Evolutionary conservation across 2,113 vertebrate genomes (phyloP).

Genomic region (Saguinus imperator): DNA sequence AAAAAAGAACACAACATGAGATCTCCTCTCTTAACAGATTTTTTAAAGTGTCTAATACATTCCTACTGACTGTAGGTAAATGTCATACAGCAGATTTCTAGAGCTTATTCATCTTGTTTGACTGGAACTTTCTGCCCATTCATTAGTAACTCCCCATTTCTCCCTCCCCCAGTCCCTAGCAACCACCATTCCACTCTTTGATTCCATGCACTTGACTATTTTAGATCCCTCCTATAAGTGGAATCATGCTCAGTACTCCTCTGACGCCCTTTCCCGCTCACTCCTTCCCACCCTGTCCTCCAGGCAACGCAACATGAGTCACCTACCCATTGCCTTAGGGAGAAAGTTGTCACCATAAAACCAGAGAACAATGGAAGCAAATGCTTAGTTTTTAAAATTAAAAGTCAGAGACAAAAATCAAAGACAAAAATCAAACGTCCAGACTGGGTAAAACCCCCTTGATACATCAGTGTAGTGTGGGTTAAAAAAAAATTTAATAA

Average conservation of each 20-base stretch:
- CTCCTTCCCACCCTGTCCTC: background rate
- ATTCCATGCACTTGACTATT: background rate
- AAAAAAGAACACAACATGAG: background rate
- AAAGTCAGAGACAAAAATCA: conserved; percentile 22
- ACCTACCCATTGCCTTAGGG: background rate
- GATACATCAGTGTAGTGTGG: too few species aligned
- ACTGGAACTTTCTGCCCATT: background rate
- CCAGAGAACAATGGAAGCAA: background rate
- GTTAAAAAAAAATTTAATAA: too few species aligned
- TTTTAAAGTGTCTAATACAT: background rate
- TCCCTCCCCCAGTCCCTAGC: background rate
- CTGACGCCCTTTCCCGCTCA: background rate
- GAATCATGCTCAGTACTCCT: background rate
- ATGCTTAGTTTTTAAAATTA: conserved; percentile 13
- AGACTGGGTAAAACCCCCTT: background rate
- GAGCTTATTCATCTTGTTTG: background rate
- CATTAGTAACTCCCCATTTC: background rate
- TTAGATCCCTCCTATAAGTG: background rate
- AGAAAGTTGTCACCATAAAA: background rate
- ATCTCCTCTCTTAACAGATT: background rate
- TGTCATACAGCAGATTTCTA: background rate
- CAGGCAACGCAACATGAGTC: conserved; percentile 32
- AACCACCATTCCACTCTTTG: background rate
- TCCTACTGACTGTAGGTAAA: background rate
- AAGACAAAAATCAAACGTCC: background rate